Conservation (phyloP, 2,797 vertebrate genomes). For the Crenuchus spilurus region DNA sequence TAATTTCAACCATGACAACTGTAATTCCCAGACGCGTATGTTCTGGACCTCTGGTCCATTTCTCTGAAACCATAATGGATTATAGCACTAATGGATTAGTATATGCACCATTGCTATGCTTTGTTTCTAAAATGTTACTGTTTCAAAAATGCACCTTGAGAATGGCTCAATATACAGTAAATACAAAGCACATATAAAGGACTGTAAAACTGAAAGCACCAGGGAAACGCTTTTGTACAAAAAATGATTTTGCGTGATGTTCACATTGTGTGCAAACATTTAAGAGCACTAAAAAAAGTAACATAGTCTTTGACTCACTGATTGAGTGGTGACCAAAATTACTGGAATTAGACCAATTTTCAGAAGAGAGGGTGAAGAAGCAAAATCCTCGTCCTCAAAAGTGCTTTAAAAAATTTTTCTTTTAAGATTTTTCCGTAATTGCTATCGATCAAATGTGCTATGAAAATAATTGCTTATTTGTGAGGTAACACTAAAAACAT, state of each 20-base stretch:
- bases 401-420: slow-evolving; percentile 83
- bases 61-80: slow-evolving; percentile 58
- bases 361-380: neutral
- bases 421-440: slow-evolving; percentile 74
- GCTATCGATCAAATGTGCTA: slow-evolving; percentile 65
- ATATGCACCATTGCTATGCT: slow-evolving; percentile 37
- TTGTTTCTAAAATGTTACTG: slow-evolving; percentile 62
- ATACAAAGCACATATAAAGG: slow-evolving; percentile 68
- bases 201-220: slow-evolving; percentile 82
- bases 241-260: slow-evolving; percentile 75
- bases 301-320: slow-evolving; percentile 21
- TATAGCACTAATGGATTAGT: neutral
- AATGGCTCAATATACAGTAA: slow-evolving; percentile 76
- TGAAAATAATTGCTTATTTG: slow-evolving; percentile 66
- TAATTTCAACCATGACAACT: slow-evolving; percentile 66
- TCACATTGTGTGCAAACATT: slow-evolving; percentile 54
- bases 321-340: neutral
- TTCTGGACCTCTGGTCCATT: slow-evolving; percentile 54
- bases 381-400: slow-evolving; percentile 79
- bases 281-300: slow-evolving; percentile 63
- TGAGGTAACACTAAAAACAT: slow-evolving; percentile 51
- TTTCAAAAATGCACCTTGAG: slow-evolving; percentile 73
- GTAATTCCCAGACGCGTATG: slow-evolving; percentile 52
- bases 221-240: slow-evolving; percentile 72
- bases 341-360: neutral